Evolutionary conservation across 2,888 invertebrate genomes (phyloP).

Genomic region (Ommatoiulus sabulosus): DNA sequence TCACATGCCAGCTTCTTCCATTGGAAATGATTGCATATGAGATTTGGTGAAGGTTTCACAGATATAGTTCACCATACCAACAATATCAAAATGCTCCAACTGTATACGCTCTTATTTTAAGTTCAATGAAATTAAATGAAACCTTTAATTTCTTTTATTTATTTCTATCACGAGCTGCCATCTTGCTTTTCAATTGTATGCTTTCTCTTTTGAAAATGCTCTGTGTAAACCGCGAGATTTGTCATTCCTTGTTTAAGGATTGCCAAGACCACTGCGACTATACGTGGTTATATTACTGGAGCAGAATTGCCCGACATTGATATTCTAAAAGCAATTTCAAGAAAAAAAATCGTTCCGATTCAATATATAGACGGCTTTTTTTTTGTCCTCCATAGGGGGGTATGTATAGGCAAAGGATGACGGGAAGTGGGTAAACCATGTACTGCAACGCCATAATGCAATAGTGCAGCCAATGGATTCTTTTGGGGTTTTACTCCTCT

Average conservation of each 20-base stretch:
- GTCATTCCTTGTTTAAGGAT: neutral
- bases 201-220: no score
- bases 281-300: constrained; percentile 3
- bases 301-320: neutral
- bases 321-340: constrained; percentile 30
- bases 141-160: no score
- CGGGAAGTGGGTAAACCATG: neutral
- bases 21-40: no score
- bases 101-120: no score
- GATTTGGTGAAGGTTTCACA: no score
- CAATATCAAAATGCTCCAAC: no score
- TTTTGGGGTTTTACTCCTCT: neutral
- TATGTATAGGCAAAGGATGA: neutral
- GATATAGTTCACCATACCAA: no score
- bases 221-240: neutral
- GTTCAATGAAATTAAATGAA: no score
- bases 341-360: neutral
- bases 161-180: no score
- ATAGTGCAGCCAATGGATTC: neutral
- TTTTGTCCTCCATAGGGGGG: neutral
- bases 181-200: no score
- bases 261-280: neutral
- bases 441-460: neutral
- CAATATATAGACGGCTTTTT: neutral
- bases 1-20: no score